Percentiles rank a stretch among this genome's conserved stretches.
These are phyloP conservation scores for Sphaerolaimus hirsutus DNA, from an alignment of 2,888 invertebrate species.

Conservation along the genomic window DNA sequence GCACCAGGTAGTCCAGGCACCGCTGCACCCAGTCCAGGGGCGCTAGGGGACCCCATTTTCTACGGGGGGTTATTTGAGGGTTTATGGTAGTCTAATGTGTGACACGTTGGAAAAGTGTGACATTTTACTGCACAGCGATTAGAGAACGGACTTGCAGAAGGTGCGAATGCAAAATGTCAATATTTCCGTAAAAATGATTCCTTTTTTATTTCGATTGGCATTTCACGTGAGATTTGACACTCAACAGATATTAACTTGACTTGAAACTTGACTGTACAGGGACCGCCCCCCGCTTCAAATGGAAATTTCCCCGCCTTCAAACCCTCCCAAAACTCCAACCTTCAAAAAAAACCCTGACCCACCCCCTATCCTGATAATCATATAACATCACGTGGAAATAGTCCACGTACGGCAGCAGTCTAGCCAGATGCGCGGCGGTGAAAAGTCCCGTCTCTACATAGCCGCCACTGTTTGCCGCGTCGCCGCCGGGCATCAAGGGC, in stretches of 20 bases:
- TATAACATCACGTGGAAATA: slow-evolving; percentile 90
- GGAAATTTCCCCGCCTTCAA: no score
- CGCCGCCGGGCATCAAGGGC: slow-evolving; percentile 30
- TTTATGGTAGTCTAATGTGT: no score
- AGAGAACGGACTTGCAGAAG: neutral
- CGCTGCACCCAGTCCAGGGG: slow-evolving; percentile 56
- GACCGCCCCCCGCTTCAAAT: no score
- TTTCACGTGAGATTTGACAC: no score
- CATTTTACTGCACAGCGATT: no score
- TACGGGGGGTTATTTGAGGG: no score
- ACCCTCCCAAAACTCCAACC: no score
- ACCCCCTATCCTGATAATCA: slow-evolving; percentile 37
- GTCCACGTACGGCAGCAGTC: slow-evolving; percentile 48
- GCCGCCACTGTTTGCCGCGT: slow-evolving; percentile 6
- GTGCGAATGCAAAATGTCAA: neutral
- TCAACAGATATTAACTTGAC: no score
- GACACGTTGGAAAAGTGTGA: neutral
- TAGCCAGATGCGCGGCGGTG: slow-evolving; percentile 47
- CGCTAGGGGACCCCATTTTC: slow-evolving; percentile 59
- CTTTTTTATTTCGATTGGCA: no score
- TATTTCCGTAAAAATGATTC: no score
- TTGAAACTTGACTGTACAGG: no score
- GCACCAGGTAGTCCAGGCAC: slow-evolving; percentile 48
- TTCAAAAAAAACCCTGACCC: no score
- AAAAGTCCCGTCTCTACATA: slow-evolving; percentile 37